Evolutionary conservation across 1,140 invertebrate genomes (phyloP), one percentile per base, ranked within the genome.

Genomic region (Drosophila sturtevanti): DNA sequence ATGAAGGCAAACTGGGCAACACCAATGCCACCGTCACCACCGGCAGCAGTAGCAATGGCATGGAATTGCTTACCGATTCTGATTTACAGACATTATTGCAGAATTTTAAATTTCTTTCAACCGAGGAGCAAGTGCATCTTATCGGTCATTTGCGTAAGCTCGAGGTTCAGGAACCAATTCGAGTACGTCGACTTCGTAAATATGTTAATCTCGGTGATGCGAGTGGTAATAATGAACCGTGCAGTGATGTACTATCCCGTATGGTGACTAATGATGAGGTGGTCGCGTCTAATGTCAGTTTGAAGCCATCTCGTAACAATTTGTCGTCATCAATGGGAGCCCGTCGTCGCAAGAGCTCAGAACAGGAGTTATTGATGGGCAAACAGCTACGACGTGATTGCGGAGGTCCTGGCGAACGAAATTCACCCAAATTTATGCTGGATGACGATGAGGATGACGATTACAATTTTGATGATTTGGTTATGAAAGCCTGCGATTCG

Each of bases 101-200:
- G 81, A 97, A 96, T 86, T 97, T 97, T 73, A 95, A 95, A 89
- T 95, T 96, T 77, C 89, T 97, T 0, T 95, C 94, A 0, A 94
- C 94, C 2, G 95, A 96, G 58, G 96, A 97, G 82, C 96, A 97
- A 74, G 95, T 96, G 63, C 95, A 95, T 66, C 92, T 97, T 0
- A 96, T 97, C 5, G 94, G 94, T 4, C 96, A 96, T 80, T 81
- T 97, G 41, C 96, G 96, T 79, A 96, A 96, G 80, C 81, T 97
- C 34, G 96, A 97, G 90, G 93, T 94, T 0, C 94, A 93, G 11
- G 95, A 96, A 82, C 95, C 96, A 0, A 91, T 93, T 5, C 93
- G 95, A 24, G 96, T 97, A 0, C 95, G 96, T 77, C 94, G 94
- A 48, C 91, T 97, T 27, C 91, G 95, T 54, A 94, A 94, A 69